Base-by-base conservation (phyloP, 2,797 vertebrate species). In the Tachyglossus aculeatus region DNA sequence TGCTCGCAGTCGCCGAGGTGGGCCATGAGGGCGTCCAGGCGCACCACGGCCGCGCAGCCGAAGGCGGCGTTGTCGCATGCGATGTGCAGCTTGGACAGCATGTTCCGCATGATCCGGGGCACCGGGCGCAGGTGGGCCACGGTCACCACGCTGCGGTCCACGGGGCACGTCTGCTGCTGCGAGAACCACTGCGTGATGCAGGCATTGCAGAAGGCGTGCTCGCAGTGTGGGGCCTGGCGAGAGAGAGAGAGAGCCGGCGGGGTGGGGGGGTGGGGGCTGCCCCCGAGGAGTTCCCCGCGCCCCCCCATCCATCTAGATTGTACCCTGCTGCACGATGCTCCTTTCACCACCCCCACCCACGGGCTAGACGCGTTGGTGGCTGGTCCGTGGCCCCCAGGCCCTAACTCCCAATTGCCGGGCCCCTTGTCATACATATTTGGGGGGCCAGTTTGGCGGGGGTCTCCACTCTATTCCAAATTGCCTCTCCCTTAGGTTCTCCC, bases 111-210 rank as follows among this genome's bases (percentile, higher is more conserved):
- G 94, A 99, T 99, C 75, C 98, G 96, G 41, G 98, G 98, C 48
- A 99, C 98, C 0, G 98, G 98, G 44, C 97, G 95, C 54, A 99
- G 94, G 92, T 99, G 98, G 44, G 98, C 98, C 1, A 98, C 95
- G 0, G 98, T 99, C 91, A 99, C 97, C 25, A 99, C 97, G 4
- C 96, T 98, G 82, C 98, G 97, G 89, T 99, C 98, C 89, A 99
- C 97, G 0, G 98, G 98, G 73, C 97, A 99, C 16, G 97, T 99
- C 93, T 99, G 97, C 92, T 99, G 98, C 94, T 99, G 98, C 27
- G 96, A 96, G 74, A 99, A 98, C 98, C 98, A 99, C 93, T 98
- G 96, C 4, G 96, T 98, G 93, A 99, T 99, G 90, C 98, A 99
- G 88, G 97, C 97, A 12, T 99, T 99, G 93, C 98, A 99, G 92